Base-by-base conservation (phyloP, 1,140 invertebrate species). In the Cotesia typhae region DNA sequence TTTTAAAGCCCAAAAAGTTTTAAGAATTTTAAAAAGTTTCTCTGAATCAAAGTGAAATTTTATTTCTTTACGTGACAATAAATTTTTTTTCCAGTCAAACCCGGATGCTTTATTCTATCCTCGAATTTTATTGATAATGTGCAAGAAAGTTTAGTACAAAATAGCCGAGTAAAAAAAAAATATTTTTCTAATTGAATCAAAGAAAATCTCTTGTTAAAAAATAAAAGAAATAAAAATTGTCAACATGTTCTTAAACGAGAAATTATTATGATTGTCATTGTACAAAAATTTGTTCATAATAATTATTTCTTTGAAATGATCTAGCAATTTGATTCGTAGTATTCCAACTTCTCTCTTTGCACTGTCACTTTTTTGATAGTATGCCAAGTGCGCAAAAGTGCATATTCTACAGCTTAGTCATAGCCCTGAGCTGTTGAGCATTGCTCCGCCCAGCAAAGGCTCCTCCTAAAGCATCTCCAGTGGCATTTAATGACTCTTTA, bases 311-410 rank as follows among this genome's bases (percentile, higher is more conserved):
- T 65, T 64, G 69, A 71, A 71, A 65, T 37, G 51, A 36, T 35
- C 47, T 20, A 63, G 59, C 59, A 51, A 70, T 70, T 65, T 71
- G 14, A 28, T 51, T 52, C 61, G 41, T 51, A 12, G 37, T 59
- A 63, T 52, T 60, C 55, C 37, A 47, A 47, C 6, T 66, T 53
- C 64, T 41, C 71, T 57, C 38, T 37, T 63, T 59, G 28, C 35
- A 67, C 12, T 61, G 65, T 70, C 68, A 72, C 12, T 71, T 69
- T 71, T 75, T 76, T 82, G 81, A 79, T 74, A 55, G 52, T 66
- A 73, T 82, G 81, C 81, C 81, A 82, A 82, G 75, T 81, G 79
- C 81, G 81, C 73, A 80, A 77, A 75, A 76, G 74, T 79, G 74
- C 71, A 75, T 75, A 75, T 76, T 79, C 74, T 74, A 67, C 70